phyloP scores from a whole-genome alignment of 2,888 invertebrate genomes.

The Panzeria rudis region DNA sequence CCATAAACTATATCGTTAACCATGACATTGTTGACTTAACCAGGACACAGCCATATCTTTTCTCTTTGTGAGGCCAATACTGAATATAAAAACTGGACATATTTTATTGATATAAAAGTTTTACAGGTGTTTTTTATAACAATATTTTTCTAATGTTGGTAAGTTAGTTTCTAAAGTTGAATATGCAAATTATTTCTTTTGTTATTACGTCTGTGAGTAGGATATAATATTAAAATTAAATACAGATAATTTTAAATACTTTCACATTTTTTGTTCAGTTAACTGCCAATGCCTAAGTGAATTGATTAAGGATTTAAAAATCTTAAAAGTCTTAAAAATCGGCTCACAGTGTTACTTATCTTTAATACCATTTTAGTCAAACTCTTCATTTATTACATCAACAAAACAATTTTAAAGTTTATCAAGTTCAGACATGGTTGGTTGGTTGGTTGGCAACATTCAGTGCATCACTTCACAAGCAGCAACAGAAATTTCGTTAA shows the following conservation, averaged over 20 bases:
- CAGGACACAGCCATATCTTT: too few species aligned
- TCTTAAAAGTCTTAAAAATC: not conserved
- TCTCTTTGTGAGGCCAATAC: too few species aligned
- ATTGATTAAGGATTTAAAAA: not conserved
- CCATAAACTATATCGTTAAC: too few species aligned
- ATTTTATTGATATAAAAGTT: too few species aligned
- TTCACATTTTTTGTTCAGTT: not conserved
- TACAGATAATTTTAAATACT: not conserved
- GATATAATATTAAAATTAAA: too few species aligned
- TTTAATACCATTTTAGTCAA: not conserved
- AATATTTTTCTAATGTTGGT: too few species aligned
- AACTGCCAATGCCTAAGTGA: not conserved
- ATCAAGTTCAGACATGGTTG: conserved; percentile 56
- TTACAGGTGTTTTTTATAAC: too few species aligned
- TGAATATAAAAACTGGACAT: too few species aligned
- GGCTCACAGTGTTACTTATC: not conserved
- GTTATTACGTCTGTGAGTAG: too few species aligned
- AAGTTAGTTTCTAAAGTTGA: too few species aligned
- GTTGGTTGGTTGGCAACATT: conserved; percentile 62
- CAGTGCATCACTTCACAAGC: conserved; percentile 55
- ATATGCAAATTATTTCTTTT: too few species aligned
- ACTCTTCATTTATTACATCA: conserved; percentile 9
- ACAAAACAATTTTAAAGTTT: conserved; percentile 54
- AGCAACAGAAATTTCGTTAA: conserved; percentile 61
- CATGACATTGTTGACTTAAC: too few species aligned